Evolutionary conservation across 30 jellyfish, hydroid and myxozoan species (phyloP), one percentile per base, ranked within the genome.

Genomic region (Clytia hemisphaerica): DNA sequence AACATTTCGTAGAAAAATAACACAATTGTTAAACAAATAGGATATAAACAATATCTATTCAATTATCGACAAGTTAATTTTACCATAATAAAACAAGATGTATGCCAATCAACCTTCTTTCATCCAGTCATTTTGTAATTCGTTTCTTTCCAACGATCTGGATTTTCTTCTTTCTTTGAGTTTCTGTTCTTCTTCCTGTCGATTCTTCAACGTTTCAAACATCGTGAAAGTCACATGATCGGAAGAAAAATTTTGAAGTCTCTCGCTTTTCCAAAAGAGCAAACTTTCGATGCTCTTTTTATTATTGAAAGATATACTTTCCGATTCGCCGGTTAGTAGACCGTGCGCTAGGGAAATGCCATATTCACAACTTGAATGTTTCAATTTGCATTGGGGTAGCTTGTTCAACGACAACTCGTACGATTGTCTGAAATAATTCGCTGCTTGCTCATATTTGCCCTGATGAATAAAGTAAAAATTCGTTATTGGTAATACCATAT

Each of bases 381-480:
- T 33, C 25, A 22, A 5, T 9, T 3, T 33, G 25, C 30, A 16
- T n/a, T 4, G 30, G 35, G 36, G 16, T 26, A 45, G 30, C 16
- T 26, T 33, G 25, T 57, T 33, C 1, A 22, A 4, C 4, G 70
- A 28, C 27, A 57, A 33, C 2, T 33, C 70, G 2, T 22, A 57
- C 36, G 70, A 37, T 2, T 45, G 25, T 57, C 30, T 57, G 44
- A 3, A 57, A n/a, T 57, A 57, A 33, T 57, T 57, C 14, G 70
- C 25, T 5, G 70, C 36, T 57, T 57, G 70, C 49, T 57, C 70
- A n/a, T 57, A 57, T 45, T 57, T 57, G 25, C 70, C 70, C 70
- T 57, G 30, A 10, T 14, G 14, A 51, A 51, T 14, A 51, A 40
- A 40, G n/a, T n/a, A n/a, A n/a, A n/a, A n/a, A n/a, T n/a, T n/a